Evolutionary conservation across 2,888 invertebrate species (phyloP).

Genomic region (Trilocha varians): DNA sequence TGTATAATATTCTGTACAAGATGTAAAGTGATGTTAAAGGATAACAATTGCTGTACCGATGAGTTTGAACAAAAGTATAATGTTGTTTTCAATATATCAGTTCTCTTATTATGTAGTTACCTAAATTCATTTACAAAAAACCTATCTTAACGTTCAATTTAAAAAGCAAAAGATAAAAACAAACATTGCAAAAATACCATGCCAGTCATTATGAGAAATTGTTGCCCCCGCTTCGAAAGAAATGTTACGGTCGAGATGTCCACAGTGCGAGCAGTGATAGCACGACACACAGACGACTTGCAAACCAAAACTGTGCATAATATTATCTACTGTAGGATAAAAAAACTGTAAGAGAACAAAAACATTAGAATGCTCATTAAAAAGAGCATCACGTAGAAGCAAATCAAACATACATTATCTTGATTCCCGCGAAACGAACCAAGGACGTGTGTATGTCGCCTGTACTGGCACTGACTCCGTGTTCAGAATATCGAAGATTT

Average conservation of each 20-base stretch:
- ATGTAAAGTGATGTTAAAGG: too few species aligned
- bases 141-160: too few species aligned
- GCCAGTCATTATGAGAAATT: conserved; percentile 27
- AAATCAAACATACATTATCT: conserved; percentile 2
- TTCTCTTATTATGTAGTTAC: too few species aligned
- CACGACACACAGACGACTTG: conserved; percentile 22
- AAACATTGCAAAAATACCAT: neutral
- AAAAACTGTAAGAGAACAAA: neutral
- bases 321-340: too few species aligned
- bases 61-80: too few species aligned
- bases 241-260: conserved; percentile 60
- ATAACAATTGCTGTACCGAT: too few species aligned
- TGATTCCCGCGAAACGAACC: conserved; percentile 21
- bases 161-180: too few species aligned
- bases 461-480: conserved; percentile 43
- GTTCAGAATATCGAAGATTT: conserved; percentile 50
- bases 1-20: too few species aligned
- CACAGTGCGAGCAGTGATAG: conserved; percentile 27
- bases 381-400: neutral
- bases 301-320: too few species aligned
- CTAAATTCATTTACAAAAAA: too few species aligned
- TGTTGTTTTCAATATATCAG: too few species aligned
- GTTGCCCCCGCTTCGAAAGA: conserved; percentile 48
- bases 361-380: neutral
- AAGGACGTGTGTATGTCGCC: conserved; percentile 46